These are phyloP conservation scores for Tridacna crocea DNA, from an alignment of 2,888 invertebrate species.

Conservation along the genomic window DNA sequence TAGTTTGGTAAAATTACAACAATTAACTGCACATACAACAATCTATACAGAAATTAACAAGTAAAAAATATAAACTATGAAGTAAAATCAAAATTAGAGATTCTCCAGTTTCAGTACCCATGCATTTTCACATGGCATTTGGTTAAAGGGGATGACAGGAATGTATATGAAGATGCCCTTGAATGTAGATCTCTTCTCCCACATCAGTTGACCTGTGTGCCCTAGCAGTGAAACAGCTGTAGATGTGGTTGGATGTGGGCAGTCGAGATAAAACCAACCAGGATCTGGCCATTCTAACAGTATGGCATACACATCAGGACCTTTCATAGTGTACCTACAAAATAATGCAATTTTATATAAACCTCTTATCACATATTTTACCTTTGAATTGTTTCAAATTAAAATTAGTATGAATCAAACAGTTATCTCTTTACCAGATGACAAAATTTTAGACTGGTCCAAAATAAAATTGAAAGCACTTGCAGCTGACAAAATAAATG, in stretches of 20 bases:
- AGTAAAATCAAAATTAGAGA: constrained; percentile 1
- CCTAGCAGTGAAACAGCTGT: constrained; percentile 86
- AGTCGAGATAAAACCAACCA: constrained; percentile 85
- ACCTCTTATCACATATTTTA: too few relatives aligned
- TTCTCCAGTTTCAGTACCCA: constrained; percentile 70
- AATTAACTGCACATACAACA: too few relatives aligned
- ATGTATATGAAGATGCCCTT: constrained; percentile 63
- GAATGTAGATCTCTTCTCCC: constrained; percentile 24
- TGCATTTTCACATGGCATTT: constrained; percentile 67
- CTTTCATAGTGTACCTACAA: constrained; percentile 73
- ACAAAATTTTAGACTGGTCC: too few relatives aligned
- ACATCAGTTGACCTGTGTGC: constrained; percentile 58
- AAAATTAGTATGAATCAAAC: too few relatives aligned
- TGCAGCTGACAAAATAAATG: too few relatives aligned
- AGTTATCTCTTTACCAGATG: too few relatives aligned
- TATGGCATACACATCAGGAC: constrained; percentile 87
- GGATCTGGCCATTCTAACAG: constrained; percentile 89
- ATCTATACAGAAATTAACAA: too few relatives aligned
- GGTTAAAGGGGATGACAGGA: constrained; percentile 61
- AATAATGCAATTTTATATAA: neutral
- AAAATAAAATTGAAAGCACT: too few relatives aligned
- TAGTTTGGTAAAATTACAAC: too few relatives aligned
- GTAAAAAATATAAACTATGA: too few relatives aligned
- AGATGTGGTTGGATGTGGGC: constrained; percentile 78
- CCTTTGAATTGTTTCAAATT: too few relatives aligned